Conservation (phyloP, 2,888 invertebrate genomes). For the Microdon myrmicae region DNA sequence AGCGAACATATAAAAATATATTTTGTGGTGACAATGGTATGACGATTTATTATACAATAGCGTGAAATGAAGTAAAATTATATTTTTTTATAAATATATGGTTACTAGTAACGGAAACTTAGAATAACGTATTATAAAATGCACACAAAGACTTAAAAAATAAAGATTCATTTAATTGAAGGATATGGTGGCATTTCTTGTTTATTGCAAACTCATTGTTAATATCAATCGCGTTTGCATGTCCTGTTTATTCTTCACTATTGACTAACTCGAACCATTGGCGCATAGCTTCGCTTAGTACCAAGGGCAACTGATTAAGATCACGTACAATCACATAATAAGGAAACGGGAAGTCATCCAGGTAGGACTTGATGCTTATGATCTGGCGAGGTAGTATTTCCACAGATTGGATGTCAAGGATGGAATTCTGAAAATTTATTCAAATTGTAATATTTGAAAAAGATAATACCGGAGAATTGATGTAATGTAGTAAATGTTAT, state of each 20-base stretch:
- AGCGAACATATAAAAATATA: constrained; percentile 3
- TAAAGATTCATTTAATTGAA: constrained; percentile 35
- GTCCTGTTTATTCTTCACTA: constrained; percentile 56
- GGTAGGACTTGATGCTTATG: constrained; percentile 78
- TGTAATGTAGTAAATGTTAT: constrained; percentile 9
- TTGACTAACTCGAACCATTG: constrained; percentile 98
- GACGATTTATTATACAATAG: background rate
- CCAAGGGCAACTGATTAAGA: constrained; percentile 85
- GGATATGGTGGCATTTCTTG: constrained; percentile 5
- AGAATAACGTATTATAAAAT: constrained; percentile 16
- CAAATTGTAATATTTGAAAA: constrained; percentile 17
- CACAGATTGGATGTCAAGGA: constrained; percentile 85
- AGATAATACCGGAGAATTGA: constrained; percentile 29
- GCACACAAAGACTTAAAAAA: constrained; percentile 40
- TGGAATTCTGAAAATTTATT: constrained; percentile 85
- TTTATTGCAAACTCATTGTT: background rate
- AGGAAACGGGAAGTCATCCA: constrained; percentile 97
- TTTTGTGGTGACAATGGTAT: constrained; percentile 9
- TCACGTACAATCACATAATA: constrained; percentile 95
- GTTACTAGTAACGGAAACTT: constrained; percentile 7
- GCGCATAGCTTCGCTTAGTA: constrained; percentile 93
- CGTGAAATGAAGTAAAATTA: constrained; percentile 21
- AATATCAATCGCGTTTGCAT: constrained; percentile 3
- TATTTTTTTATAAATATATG: constrained; percentile 41
- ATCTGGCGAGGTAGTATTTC: constrained; percentile 61